Evolutionary conservation across 92 coral and sea anemone species (phyloP), one percentile per base, ranked within the genome.

Genomic region (Palythoa grandiflora): DNA sequence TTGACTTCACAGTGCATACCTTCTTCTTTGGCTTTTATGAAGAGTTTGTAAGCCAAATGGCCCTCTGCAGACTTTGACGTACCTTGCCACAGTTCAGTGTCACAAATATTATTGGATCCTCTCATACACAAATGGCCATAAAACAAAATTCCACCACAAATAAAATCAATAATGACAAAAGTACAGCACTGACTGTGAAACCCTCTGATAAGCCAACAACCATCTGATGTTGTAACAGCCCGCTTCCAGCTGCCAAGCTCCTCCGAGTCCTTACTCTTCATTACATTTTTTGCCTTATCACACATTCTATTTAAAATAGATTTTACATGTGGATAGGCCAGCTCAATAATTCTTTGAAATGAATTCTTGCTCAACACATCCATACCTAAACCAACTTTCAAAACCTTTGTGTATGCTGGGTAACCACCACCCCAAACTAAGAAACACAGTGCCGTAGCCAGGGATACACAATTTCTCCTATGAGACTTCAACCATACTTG

Each of bases 311-410:
- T 78, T 47, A 88, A 55, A 36, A 88, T 70, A 28, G 78, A 15
- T 71, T 88, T 88, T 36, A 80, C 71, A 80, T 65, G 54, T 65
- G 91, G 91, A 71, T 79, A 60, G 72, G 87, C 91, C 54, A 79
- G 37, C 51, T 80, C 71, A 4, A 79, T 87, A 53, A 87, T 77
- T 38, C 65, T 47, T 40, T 63, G 14, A 68, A 78, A 87, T 40
- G 20, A 52, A 61, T 79, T 87, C 11, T 87, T 61, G 1, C 65
- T 16, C 68, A 87, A 65, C 14, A 73, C 37, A 28, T 80, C 72
- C 71, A 80, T 66, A 21, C 91, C 87, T 44, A 88, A 83, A 68
- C 91, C 91, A 48, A 54, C 54, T 14, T 79, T 74, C 19, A 88
- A 59, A 68, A 83, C 74, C 39, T 88, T 88, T 35, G 47, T 38